A percentile compares a stretch with the other conserved stretches of the same genome.
phyloP scores from a whole-genome alignment of 2,888 invertebrate genomes.

The Coecobrya sp. region DNA sequence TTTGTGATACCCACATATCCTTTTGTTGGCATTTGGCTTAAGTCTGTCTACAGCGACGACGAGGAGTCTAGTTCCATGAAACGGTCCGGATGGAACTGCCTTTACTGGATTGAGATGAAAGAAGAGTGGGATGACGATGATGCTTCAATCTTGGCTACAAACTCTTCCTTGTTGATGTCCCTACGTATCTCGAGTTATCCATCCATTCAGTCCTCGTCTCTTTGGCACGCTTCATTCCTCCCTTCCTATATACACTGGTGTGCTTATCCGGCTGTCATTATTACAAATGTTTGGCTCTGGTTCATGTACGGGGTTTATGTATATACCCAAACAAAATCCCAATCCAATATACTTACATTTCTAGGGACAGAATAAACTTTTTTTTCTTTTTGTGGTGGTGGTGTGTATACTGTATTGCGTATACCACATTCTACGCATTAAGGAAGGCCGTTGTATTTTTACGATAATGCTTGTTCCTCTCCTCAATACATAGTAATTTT shows the following conservation, averaged over 20 bases:
- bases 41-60: not conserved
- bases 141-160: constrained; percentile 32
- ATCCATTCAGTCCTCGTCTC: constrained; percentile 29
- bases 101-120: not conserved
- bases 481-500: constrained; percentile 27
- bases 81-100: not conserved
- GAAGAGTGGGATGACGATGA: not conserved
- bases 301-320: not conserved
- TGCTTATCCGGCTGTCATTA: not conserved
- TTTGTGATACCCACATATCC: not conserved
- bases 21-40: not conserved
- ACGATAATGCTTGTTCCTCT: not conserved
- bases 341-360: not conserved
- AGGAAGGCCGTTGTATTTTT: constrained; percentile 30
- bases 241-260: not conserved
- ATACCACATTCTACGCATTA: constrained; percentile 7
- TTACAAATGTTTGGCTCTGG: constrained; percentile 1
- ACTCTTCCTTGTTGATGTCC: not conserved
- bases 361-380: not conserved
- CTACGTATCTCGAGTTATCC: not conserved
- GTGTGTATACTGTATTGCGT: not conserved
- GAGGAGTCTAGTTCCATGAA: not conserved
- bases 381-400: not conserved
- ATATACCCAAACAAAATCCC: not conserved
- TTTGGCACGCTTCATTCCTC: constrained; percentile 46